phyloP scores from a whole-genome alignment of 2,797 vertebrate species.

The Ispidina picta region DNA sequence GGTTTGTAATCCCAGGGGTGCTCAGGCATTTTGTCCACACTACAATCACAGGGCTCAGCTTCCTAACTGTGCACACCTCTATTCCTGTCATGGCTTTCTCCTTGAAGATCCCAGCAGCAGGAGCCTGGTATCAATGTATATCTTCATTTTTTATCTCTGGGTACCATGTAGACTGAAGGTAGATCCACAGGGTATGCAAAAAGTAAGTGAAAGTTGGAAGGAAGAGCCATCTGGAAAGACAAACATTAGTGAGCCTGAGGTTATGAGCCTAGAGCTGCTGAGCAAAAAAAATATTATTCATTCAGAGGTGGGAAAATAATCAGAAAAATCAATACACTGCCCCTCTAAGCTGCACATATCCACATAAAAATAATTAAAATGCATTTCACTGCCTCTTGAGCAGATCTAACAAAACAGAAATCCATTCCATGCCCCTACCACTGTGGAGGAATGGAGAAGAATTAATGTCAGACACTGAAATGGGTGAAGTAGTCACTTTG shows the following conservation, averaged over 20 bases:
- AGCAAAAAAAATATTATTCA: neutral
- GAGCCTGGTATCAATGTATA: neutral
- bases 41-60: neutral
- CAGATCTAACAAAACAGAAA: neutral
- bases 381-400: neutral
- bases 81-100: neutral
- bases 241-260: neutral
- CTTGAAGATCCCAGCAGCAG: neutral
- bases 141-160: neutral
- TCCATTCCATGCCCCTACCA: neutral
- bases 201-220: neutral
- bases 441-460: neutral
- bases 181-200: neutral
- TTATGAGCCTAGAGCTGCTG: neutral
- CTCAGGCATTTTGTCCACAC: fast-evolving
- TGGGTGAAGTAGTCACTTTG: neutral
- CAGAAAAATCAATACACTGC: neutral
- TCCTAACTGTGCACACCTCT: neutral
- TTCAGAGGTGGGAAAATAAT: constrained; percentile 4
- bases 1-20: neutral
- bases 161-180: neutral
- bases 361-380: neutral
- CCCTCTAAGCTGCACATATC: neutral
- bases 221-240: neutral
- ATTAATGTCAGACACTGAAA: neutral